These are phyloP conservation scores for Leptopilina myrica DNA, from an alignment of 2,888 invertebrate species.

Conservation along the genomic window DNA sequence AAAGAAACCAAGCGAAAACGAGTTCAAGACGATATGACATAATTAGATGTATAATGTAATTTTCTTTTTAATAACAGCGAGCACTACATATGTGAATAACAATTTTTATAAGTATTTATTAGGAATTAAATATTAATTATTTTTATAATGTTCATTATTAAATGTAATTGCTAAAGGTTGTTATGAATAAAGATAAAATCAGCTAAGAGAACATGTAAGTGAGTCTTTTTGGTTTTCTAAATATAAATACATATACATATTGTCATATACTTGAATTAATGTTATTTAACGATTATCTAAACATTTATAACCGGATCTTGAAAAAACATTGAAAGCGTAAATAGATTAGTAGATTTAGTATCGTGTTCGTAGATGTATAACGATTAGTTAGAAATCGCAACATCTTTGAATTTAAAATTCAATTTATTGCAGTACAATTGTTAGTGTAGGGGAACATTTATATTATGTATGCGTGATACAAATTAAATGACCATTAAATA, in stretches of 20 bases:
- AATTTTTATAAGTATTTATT: not conserved
- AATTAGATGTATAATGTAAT: too few relatives aligned
- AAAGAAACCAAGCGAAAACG: not conserved
- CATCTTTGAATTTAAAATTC: not conserved
- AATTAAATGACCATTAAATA: not conserved
- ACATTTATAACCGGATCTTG: slow-evolving; percentile 21
- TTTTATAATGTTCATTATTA: not conserved
- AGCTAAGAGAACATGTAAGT: not conserved
- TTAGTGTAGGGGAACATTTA: not conserved
- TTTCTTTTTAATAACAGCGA: not conserved
- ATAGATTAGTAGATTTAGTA: slow-evolving; percentile 23
- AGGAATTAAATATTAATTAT: not conserved
- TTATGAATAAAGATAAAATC: not conserved
- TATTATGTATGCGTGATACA: not conserved
- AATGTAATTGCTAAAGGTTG: not conserved
- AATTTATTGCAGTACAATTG: not conserved
- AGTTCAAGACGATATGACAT: not conserved
- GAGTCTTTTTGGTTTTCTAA: not conserved
- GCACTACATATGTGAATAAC: not conserved
- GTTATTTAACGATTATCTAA: not conserved
- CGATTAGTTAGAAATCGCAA: not conserved
- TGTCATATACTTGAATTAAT: slow-evolving; percentile 2
- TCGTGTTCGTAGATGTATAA: slow-evolving; percentile 20
- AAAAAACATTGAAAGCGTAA: slow-evolving; percentile 17
- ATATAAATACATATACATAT: not conserved